These are phyloP conservation scores for Pterostichus madidus DNA, from an alignment of 2,888 invertebrate species.

Conservation along the genomic window DNA sequence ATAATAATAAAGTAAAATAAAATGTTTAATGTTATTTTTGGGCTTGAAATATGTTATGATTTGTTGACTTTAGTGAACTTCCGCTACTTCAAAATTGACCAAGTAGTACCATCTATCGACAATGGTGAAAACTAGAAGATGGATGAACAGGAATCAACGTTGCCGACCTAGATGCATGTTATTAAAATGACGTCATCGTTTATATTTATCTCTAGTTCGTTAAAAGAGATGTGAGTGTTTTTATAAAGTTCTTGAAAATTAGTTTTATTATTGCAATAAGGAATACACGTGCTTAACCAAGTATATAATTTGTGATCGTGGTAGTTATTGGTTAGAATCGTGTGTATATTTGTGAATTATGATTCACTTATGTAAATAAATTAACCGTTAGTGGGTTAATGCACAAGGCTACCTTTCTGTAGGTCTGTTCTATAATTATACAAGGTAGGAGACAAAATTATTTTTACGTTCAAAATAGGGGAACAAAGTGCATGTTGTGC, in stretches of 20 bases:
- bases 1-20: too few species aligned
- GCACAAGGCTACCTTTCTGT: conserved; percentile 45
- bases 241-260: conserved; percentile 11
- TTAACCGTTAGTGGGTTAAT: conserved; percentile 54
- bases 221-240: conserved; percentile 35
- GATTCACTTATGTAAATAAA: conserved; percentile 48
- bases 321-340: conserved; percentile 27
- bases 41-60: too few species aligned
- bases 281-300: conserved; percentile 13
- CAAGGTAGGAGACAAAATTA: conserved; percentile 61
- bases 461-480: conserved; percentile 48
- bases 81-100: not conserved
- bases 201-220: conserved; percentile 66
- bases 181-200: conserved; percentile 64
- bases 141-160: not conserved
- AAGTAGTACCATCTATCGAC: conserved; percentile 12
- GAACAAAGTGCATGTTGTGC: conserved; percentile 60
- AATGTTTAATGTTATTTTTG: too few species aligned
- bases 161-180: conserved; percentile 15
- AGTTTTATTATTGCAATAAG: not conserved
- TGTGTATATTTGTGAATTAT: conserved; percentile 36
- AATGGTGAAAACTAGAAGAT: not conserved
- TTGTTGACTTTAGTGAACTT: not conserved
- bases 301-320: conserved; percentile 9
- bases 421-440: conserved; percentile 64